phyloP scores from a whole-genome alignment of 2,113 vertebrate species.

The Urocitellus parryii region DNA sequence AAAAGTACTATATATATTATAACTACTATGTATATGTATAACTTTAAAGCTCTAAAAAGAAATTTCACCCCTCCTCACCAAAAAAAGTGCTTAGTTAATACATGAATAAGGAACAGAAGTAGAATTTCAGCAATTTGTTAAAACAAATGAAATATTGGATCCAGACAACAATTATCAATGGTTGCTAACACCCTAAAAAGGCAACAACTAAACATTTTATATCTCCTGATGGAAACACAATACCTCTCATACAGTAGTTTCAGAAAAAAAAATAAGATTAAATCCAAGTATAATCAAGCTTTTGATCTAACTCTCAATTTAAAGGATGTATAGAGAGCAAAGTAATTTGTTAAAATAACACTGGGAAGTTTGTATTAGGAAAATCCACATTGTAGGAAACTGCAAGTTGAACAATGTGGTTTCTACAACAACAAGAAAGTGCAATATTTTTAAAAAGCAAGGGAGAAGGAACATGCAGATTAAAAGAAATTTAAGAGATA shows the following conservation, averaged over 20 bases:
- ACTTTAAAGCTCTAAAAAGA: no score
- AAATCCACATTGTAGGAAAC: not conserved
- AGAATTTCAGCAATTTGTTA: not conserved
- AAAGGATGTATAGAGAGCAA: not conserved
- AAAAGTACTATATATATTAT: not conserved
- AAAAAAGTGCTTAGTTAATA: not conserved
- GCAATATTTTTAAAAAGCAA: not conserved
- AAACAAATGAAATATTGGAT: slow-evolving; percentile 6
- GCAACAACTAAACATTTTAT: not conserved
- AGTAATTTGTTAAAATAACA: not conserved
- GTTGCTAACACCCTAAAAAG: not conserved
- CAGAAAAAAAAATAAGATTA: not conserved
- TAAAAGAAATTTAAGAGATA: slow-evolving; percentile 13
- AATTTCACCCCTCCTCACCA: no score
- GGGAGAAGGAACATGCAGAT: not conserved
- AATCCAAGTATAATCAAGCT: not conserved
- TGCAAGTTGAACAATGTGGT: not conserved
- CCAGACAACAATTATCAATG: not conserved
- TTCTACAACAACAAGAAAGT: not conserved
- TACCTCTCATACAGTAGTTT: not conserved
- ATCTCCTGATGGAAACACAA: not conserved
- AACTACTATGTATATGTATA: no score
- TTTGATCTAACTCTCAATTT: slow-evolving; percentile 11
- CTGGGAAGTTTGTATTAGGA: not conserved
- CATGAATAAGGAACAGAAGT: not conserved